These are phyloP conservation scores for Crepidodera aurea DNA, from an alignment of 2,888 invertebrate species.

Conservation along the genomic window DNA sequence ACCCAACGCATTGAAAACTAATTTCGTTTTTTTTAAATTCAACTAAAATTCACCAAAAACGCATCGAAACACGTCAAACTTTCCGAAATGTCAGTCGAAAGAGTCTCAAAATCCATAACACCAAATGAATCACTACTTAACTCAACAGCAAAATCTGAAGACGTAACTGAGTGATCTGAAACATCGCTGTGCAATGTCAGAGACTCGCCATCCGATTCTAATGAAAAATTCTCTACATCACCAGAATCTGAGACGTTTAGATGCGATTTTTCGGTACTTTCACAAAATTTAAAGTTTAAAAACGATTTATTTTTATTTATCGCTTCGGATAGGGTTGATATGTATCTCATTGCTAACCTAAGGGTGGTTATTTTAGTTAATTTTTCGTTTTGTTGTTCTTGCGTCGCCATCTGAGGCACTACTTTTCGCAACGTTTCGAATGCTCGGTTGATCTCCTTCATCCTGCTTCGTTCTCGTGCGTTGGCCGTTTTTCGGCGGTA, in stretches of 20 bases:
- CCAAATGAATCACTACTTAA: conserved; percentile 58
- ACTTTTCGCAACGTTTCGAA: conserved; percentile 69
- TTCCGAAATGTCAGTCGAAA: conserved; percentile 57
- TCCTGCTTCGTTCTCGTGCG: conserved; percentile 70
- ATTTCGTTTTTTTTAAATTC: too few relatives aligned
- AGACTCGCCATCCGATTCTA: conserved; percentile 66
- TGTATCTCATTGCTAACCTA: conserved; percentile 74
- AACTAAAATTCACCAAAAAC: conserved; percentile 55
- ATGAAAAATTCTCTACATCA: conserved; percentile 58
- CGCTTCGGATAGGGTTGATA: conserved; percentile 70
- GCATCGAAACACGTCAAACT: conserved; percentile 57
- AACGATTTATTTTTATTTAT: conserved; percentile 53
- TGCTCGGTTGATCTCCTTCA: conserved; percentile 74
- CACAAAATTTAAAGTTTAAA: background rate
- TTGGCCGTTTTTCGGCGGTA: conserved; percentile 75
- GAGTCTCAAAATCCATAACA: conserved; percentile 55
- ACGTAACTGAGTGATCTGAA: conserved; percentile 58
- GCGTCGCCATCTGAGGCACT: conserved; percentile 63
- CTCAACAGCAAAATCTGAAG: conserved; percentile 57
- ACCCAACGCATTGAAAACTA: too few relatives aligned
- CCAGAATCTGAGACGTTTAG: background rate
- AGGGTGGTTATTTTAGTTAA: conserved; percentile 74
- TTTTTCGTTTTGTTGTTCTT: conserved; percentile 63
- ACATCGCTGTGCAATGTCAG: conserved; percentile 56
- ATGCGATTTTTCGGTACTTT: background rate